Evolutionary conservation across 2,888 invertebrate species (phyloP).

Genomic region (Griposia aprilina): DNA sequence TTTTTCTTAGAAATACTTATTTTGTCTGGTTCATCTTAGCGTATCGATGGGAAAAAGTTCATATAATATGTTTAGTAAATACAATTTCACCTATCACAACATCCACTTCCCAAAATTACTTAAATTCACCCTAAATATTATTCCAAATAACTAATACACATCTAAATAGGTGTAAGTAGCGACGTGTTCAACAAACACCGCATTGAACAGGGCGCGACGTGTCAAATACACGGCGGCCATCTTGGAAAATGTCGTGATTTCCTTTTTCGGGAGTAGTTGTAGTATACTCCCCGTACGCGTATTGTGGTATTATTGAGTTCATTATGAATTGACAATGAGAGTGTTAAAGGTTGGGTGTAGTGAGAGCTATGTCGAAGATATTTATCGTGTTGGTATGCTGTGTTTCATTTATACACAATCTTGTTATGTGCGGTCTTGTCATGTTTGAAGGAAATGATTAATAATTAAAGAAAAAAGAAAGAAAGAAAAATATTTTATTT

Average conservation of each 20-base stretch:
- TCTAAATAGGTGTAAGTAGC: conserved; percentile 47
- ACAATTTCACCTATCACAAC: too few species aligned
- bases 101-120: background rate
- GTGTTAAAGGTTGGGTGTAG: conserved; percentile 7
- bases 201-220: conserved; percentile 56
- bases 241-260: conserved; percentile 82
- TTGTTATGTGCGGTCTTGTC: background rate
- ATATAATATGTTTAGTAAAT: too few species aligned
- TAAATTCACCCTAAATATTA: conserved; percentile 45
- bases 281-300: conserved; percentile 49
- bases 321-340: conserved; percentile 64
- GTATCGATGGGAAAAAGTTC: too few species aligned
- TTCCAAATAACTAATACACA: conserved; percentile 63
- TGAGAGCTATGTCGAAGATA: conserved; percentile 18
- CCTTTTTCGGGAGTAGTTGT: conserved; percentile 78
- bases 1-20: too few species aligned
- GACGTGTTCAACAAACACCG: conserved; percentile 63
- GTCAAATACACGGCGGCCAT: conserved; percentile 69
- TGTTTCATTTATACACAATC: background rate
- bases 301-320: conserved; percentile 57
- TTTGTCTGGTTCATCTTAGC: too few species aligned
- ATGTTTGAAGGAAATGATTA: background rate
- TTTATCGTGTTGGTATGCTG: background rate
- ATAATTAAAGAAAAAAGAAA: too few species aligned
- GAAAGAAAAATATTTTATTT: too few species aligned